Evolutionary conservation across 2,113 vertebrate genomes (phyloP), one percentile per base, ranked within the genome.

Genomic region (Elephas maximus): DNA sequence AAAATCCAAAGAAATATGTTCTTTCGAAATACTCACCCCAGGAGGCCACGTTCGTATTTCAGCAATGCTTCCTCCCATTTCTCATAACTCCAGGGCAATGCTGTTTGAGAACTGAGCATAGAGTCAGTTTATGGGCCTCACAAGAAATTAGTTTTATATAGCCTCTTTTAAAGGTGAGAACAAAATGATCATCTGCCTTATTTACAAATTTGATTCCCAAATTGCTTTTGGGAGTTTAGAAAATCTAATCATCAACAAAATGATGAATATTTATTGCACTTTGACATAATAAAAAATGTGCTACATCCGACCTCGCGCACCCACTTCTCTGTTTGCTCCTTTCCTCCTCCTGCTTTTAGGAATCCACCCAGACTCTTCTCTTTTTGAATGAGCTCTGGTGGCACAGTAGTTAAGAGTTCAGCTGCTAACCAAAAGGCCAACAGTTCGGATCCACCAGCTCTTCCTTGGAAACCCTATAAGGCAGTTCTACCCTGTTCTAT

Each of bases 231-330:
- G 80, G 53, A 8, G 11, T 53, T 96, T 63, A 41, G 78, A 89
- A 94, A 93, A 89, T 97, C 69, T 91, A 89, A 94, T 89, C 74
- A 88, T 81, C 20, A 51, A 80, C 41, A 86, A 91, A 95, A 74
- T 18, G 15, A 69, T 81, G 77, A 90, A 63, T 57, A 90, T 80
- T 74, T 63, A 80, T 83, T 78, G 41, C 18, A 88, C 17, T 63
- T 73, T 80, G 74, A 37, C 18, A 30, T 67, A 45, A 45, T 76
- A 30, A 73, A 57, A 65, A 84, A 12, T 8, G 33, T 15, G 67
- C 4, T 33, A 4, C 33, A 20, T 14, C 8, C 23, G 12, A 24
- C 37, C 33, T 94, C 21, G 1, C 14, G n/a, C 6, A 28, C 4
- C 24, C 0, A 6, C 44, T 30, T 9, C 9, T 41, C 45, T 51